A percentile compares a stretch with the other conserved stretches of the same genome.
Conservation (phyloP, 2,888 invertebrate genomes). For the Melanchra persicariae region DNA sequence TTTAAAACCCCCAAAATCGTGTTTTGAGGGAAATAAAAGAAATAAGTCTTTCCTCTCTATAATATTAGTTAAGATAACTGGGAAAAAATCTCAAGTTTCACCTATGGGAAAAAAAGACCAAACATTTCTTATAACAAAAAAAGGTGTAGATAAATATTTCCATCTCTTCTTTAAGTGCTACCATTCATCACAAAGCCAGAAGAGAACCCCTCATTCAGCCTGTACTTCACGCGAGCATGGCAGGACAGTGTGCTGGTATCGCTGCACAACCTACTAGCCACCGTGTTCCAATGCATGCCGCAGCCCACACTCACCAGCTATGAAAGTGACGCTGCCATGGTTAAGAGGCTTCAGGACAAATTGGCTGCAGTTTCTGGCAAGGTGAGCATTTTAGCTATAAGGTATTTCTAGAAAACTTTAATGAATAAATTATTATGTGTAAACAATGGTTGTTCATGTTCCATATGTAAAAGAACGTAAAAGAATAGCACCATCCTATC, state of each 20-base stretch:
- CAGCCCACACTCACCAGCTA: conserved; percentile 96
- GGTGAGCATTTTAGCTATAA: conserved; percentile 66
- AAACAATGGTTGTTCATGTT: no score
- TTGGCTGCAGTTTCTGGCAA: conserved; percentile 92
- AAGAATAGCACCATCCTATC: no score
- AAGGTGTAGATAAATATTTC: not conserved
- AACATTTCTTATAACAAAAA: not conserved
- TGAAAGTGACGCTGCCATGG: conserved; percentile 95
- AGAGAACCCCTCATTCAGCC: conserved; percentile 96
- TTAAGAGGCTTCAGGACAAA: conserved; percentile 96
- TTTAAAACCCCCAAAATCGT: no score
- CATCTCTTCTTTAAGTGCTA: conserved; percentile 92
- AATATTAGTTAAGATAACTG: no score
- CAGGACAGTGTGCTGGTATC: conserved; percentile 98
- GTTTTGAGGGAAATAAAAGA: no score
- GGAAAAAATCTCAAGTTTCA: not conserved
- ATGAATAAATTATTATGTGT: no score
- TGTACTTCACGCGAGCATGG: conserved; percentile 98
- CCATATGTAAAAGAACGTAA: no score
- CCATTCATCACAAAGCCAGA: conserved; percentile 98
- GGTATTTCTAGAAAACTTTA: not conserved
- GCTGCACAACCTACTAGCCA: conserved; percentile 97
- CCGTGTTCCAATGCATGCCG: conserved; percentile 96
- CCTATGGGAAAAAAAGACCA: not conserved
- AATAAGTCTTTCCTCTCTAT: no score